phyloP scores from a whole-genome alignment of 1,140 invertebrate species.

The Neotoxoptera formosana region DNA sequence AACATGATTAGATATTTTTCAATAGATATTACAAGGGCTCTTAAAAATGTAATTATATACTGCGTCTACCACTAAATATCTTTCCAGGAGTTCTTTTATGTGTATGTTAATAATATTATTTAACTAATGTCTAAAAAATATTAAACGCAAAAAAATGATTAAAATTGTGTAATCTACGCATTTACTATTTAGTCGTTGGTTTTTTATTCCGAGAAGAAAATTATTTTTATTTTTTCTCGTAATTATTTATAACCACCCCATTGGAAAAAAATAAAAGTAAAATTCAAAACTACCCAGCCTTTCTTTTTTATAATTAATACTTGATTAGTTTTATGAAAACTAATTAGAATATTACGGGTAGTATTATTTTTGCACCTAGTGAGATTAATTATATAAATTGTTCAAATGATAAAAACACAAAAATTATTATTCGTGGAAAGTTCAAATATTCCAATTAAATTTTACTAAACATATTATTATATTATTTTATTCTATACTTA shows the following conservation, averaged over 20 bases:
- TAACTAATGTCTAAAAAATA: background rate
- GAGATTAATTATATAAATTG: too few relatives aligned
- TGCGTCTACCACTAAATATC: background rate
- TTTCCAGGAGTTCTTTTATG: constrained; percentile 2
- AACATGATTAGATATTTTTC: constrained; percentile 47
- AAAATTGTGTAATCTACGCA: background rate
- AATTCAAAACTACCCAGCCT: background rate
- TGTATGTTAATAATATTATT: constrained; percentile 22
- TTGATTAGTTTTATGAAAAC: background rate
- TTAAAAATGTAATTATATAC: constrained; percentile 16
- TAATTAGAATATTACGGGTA: too few relatives aligned
- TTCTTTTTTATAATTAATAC: background rate
- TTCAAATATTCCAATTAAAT: too few relatives aligned
- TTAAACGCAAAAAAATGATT: constrained; percentile 4
- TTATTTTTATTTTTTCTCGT: background rate
- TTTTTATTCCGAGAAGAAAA: background rate
- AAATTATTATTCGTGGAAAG: too few relatives aligned
- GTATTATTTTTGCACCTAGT: too few relatives aligned
- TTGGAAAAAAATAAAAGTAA: background rate
- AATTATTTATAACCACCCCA: background rate
- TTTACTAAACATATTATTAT: too few relatives aligned
- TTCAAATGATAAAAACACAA: too few relatives aligned
- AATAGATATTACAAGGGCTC: constrained; percentile 28
- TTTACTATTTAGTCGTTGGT: background rate
- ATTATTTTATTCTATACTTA: too few relatives aligned